Base-by-base conservation (phyloP, 2,113 vertebrate species). In the Machaerirhynchus nigripectus region DNA sequence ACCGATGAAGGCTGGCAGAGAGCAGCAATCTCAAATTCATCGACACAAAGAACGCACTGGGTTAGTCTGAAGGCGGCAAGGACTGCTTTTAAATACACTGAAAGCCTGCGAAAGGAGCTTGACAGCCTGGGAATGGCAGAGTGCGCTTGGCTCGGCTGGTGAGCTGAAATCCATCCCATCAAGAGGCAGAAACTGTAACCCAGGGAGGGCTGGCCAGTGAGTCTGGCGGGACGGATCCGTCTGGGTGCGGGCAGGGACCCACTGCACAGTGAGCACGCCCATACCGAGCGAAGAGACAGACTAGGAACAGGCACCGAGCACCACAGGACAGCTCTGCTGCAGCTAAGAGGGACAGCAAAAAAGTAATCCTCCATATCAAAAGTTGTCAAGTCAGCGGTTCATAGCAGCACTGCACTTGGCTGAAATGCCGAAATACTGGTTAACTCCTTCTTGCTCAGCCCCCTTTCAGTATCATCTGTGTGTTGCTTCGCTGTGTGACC, bases 281-380 rank as follows among this genome's bases (percentile, higher is more conserved):
- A 1, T 1, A 1, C 26, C 1, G 37, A 3, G 13, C 1, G 40
- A 12, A 15, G 26, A 39, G 68, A 23, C 16, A 4, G n/a, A 3
- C 26, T 1, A 5, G 42, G 46, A 63, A 23, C 0, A 46, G 46
- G 3, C 53, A 7, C 26, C 22, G 5, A n/a, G 63, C 90, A 12
- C 49, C 44, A 19, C 40, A 10, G 77, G 19, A 56, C 5, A 6
- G 35, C 37, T 60, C 59, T 37, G 76, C 61, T 39, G 6, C 63
- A 61, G 84, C 33, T 7, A 4, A 74, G 68, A 53, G 31, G 13
- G 59, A 15, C 12, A 39, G 47, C 42, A 61, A 63, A 70, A 50
- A 56, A 55, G 31, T 3, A 70, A 91, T 50, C 61, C 59, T 53
- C 67, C 10, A 0, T 33, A 49, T 50, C 37, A 52, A 6, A 75